Conservation (phyloP, 2,888 invertebrate species). For the Allophyes oxyacanthae region DNA sequence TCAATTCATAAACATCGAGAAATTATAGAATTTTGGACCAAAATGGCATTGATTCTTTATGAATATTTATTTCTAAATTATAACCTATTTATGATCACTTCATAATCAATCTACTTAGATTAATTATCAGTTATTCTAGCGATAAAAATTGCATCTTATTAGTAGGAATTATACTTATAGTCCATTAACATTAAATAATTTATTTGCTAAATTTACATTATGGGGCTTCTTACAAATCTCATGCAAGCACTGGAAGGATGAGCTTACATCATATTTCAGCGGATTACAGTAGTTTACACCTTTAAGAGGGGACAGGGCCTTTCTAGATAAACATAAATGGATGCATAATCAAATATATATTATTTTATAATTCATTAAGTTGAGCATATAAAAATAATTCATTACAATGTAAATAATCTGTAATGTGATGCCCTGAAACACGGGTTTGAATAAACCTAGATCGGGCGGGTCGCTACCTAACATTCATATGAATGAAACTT, state of each 20-base stretch:
- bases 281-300: conserved; percentile 47
- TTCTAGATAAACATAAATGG: conserved; percentile 74
- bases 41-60: too few species aligned
- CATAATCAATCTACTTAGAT: too few species aligned
- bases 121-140: conserved; percentile 75
- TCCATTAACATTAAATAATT: conserved; percentile 85
- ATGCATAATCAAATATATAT: conserved; percentile 80
- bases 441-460: too few species aligned
- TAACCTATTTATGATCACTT: too few species aligned
- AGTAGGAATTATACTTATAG: conserved; percentile 75
- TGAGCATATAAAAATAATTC: conserved; percentile 87
- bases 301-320: conserved; percentile 64
- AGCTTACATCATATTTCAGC: conserved; percentile 52
- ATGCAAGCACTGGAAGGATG: conserved; percentile 59
- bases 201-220: conserved; percentile 80
- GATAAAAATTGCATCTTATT: conserved; percentile 82
- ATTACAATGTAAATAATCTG: conserved; percentile 84
- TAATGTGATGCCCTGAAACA: too few species aligned
- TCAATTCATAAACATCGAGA: too few species aligned
- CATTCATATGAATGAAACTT: too few species aligned
- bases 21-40: too few species aligned
- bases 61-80: too few species aligned
- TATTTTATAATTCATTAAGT: conserved; percentile 71
- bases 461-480: too few species aligned
- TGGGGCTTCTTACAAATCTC: conserved; percentile 74